phyloP scores from a whole-genome alignment of 2,888 invertebrate species.

The Chrysomela aeneicollis region DNA sequence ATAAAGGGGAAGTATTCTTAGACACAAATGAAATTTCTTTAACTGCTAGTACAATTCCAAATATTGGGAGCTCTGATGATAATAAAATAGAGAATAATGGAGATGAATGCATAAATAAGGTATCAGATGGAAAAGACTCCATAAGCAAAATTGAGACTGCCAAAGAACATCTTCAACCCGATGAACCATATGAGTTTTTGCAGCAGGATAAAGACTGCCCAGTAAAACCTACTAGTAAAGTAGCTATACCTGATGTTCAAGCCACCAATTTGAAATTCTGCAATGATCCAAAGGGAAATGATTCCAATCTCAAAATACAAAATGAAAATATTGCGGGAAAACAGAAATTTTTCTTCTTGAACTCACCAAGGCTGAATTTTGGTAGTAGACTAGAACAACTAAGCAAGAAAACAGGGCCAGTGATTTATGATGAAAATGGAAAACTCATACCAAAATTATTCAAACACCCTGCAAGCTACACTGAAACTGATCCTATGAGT shows the following conservation, averaged over 20 bases:
- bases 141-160: neutral
- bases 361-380: neutral
- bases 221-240: too few species aligned
- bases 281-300: neutral
- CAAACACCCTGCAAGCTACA: neutral
- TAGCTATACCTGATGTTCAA: too few species aligned
- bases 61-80: too few species aligned
- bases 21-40: too few species aligned
- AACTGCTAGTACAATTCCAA: too few species aligned
- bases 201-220: too few species aligned
- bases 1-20: too few species aligned
- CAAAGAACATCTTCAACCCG: too few species aligned
- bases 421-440: neutral
- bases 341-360: neutral
- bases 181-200: too few species aligned
- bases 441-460: neutral
- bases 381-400: neutral
- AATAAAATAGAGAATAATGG: too few species aligned
- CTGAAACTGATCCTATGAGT: neutral
- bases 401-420: neutral
- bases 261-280: neutral
- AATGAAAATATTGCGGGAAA: neutral
- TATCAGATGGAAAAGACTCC: neutral
- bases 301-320: neutral
- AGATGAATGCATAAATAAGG: too few species aligned